These are phyloP conservation scores for Epinephelus coioides DNA, from an alignment of 2,797 vertebrate genomes.

Conservation along the genomic window DNA sequence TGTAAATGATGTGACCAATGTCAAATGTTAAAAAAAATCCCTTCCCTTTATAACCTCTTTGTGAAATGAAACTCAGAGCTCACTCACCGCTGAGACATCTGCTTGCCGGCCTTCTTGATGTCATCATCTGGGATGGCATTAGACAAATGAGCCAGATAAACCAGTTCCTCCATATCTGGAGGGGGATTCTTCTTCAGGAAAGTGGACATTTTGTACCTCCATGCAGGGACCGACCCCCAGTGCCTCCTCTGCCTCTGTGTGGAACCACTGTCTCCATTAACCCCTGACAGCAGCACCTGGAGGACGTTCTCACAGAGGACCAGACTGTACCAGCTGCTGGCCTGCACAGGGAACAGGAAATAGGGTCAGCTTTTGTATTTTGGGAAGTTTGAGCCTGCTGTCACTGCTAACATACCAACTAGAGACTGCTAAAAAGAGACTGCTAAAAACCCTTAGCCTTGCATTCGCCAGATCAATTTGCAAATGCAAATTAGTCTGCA, in stretches of 20 bases:
- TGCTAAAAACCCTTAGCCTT: too few species aligned
- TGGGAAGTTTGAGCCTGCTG: too few species aligned
- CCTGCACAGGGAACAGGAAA: constrained; percentile 57
- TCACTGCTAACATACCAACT: neutral
- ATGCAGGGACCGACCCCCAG: constrained; percentile 45
- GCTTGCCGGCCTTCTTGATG: constrained; percentile 71
- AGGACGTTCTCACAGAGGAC: constrained; percentile 83
- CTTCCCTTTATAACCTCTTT: neutral
- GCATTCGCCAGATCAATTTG: too few species aligned
- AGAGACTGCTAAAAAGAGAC: too few species aligned
- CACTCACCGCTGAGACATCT: constrained; percentile 80
- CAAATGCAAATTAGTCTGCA: too few species aligned
- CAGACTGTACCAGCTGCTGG: constrained; percentile 78
- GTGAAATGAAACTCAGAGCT: neutral
- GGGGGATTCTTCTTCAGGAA: constrained; percentile 82
- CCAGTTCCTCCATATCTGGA: constrained; percentile 80
- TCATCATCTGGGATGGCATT: constrained; percentile 68
- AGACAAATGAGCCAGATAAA: constrained; percentile 79
- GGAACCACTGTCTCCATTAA: constrained; percentile 29
- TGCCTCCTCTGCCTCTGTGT: constrained; percentile 21
- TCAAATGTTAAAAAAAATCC: too few species aligned
- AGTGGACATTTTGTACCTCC: constrained; percentile 69
- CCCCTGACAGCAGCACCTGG: constrained; percentile 78
- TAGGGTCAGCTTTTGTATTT: neutral
- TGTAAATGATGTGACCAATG: too few species aligned